phyloP scores from a whole-genome alignment of 2,888 invertebrate species.

The Adelognathus sp. region DNA sequence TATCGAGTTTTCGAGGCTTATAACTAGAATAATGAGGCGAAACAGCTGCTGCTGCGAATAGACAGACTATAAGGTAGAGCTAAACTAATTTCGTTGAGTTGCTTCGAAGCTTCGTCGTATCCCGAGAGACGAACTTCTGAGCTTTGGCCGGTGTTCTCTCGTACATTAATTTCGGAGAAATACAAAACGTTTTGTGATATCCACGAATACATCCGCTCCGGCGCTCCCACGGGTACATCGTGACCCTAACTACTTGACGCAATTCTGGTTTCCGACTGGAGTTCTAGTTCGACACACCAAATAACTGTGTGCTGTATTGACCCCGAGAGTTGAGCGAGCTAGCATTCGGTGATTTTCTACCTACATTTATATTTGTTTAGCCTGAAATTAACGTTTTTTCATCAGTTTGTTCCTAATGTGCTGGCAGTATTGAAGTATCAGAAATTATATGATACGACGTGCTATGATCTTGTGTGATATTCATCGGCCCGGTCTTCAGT shows the following conservation, averaged over 20 bases:
- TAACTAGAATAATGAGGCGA: background rate
- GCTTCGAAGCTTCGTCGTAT: background rate
- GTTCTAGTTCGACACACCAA: background rate
- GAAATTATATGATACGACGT: background rate
- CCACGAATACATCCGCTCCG: background rate
- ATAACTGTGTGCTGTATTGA: background rate
- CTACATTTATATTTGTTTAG: background rate
- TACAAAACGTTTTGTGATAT: background rate
- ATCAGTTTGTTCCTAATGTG: background rate
- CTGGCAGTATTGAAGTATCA: background rate
- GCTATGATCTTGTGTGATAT: no score
- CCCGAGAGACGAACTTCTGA: background rate
- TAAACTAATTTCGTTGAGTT: background rate
- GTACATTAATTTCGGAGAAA: background rate
- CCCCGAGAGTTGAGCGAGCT: background rate
- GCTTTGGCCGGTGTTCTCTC: background rate
- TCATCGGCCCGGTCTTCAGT: no score
- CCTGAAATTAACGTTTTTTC: background rate
- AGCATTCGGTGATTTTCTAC: background rate
- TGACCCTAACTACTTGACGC: background rate
- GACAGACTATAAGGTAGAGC: background rate
- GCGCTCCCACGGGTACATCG: background rate
- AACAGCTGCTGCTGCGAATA: background rate
- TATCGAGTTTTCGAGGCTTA: background rate
- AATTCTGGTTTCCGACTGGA: background rate